These are phyloP conservation scores for Ciconia stormi DNA, from an alignment of 2,113 vertebrate species.

Conservation along the genomic window DNA sequence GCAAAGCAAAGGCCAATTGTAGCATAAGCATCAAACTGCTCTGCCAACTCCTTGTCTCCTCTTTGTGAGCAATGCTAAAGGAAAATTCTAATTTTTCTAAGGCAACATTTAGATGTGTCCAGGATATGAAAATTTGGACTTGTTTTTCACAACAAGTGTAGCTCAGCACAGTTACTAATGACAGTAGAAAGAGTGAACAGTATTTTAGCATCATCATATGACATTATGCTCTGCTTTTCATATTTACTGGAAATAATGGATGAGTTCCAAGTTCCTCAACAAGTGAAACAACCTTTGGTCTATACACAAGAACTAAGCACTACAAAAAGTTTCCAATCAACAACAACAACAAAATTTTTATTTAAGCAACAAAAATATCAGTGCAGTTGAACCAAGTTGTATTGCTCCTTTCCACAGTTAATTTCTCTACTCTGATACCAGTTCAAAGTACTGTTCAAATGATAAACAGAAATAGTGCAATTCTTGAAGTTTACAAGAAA, in stretches of 20 bases:
- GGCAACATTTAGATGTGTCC: background rate
- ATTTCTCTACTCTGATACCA: background rate
- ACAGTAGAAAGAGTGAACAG: background rate
- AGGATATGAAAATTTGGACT: background rate
- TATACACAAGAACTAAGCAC: background rate
- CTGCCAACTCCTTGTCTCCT: constrained; percentile 30
- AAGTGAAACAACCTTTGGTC: background rate
- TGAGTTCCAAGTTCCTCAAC: background rate
- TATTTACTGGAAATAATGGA: background rate
- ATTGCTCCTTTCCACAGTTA: background rate
- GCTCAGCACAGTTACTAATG: background rate
- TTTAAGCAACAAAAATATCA: background rate
- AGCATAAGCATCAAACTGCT: constrained; percentile 15
- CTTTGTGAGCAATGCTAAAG: background rate
- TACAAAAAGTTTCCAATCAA: background rate
- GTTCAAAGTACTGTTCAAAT: background rate
- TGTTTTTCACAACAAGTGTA: background rate
- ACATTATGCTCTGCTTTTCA: background rate
- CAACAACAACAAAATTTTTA: background rate
- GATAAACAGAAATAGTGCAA: background rate
- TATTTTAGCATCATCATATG: background rate
- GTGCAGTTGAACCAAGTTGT: background rate
- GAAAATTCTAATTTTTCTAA: background rate
- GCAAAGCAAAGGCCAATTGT: constrained; percentile 37
- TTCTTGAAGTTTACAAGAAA: background rate